These are phyloP conservation scores for Vandiemenella viatica DNA, from an alignment of 2,888 invertebrate species.

Conservation along the genomic window DNA sequence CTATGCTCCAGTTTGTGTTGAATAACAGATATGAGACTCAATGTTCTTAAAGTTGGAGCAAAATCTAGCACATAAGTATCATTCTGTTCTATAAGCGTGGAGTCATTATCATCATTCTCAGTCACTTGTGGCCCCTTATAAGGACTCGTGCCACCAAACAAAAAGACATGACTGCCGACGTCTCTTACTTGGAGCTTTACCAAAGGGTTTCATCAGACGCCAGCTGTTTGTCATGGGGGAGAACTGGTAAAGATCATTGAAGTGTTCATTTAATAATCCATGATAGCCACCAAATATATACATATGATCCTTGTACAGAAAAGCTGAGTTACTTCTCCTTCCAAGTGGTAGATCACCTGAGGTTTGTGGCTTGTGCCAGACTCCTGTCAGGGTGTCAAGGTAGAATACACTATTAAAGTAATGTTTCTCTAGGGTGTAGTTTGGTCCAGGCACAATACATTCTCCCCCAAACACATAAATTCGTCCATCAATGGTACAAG, in stretches of 20 bases:
- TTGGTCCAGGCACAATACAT: constrained; percentile 52
- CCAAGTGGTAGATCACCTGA: constrained; percentile 56
- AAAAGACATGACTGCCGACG: background rate
- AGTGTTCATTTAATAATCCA: background rate
- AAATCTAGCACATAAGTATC: background rate
- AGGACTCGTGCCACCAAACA: background rate
- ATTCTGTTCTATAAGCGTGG: background rate
- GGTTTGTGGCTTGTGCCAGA: constrained; percentile 49
- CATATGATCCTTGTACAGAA: constrained; percentile 35
- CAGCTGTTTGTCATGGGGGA: background rate
- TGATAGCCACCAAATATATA: background rate
- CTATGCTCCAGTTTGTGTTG: background rate
- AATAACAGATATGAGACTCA: background rate
- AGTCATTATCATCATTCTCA: background rate
- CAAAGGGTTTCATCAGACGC: background rate
- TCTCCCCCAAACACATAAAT: constrained; percentile 89
- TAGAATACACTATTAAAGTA: constrained; percentile 65
- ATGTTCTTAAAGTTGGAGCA: background rate
- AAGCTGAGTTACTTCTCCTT: constrained; percentile 80
- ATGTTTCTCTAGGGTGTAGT: constrained; percentile 50
- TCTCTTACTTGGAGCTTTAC: background rate
- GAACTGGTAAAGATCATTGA: background rate
- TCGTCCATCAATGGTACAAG: constrained; percentile 53
- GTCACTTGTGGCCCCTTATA: too few relatives aligned
- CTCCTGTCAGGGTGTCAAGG: constrained; percentile 51